phyloP scores from a whole-genome alignment of 2,888 invertebrate genomes.

The Chironomus tentans region DNA sequence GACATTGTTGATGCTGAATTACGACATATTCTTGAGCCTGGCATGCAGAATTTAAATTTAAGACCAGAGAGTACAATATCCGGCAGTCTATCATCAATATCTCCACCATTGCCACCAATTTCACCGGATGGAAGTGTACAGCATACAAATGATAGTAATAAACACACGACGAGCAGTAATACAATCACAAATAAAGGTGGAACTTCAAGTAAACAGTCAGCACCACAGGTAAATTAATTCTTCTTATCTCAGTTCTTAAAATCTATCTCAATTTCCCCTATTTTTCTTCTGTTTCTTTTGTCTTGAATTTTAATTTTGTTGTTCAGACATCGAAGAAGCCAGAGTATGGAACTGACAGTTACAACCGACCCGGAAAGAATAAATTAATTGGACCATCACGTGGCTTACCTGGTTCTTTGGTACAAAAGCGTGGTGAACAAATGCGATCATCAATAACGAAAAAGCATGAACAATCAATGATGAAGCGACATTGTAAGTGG shows the following conservation, averaged over 20 bases:
- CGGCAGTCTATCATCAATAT: constrained; percentile 61
- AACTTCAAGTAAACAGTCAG: constrained; percentile 20
- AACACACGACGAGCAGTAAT: constrained; percentile 15
- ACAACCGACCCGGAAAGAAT: constrained; percentile 40
- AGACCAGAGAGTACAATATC: constrained; percentile 54
- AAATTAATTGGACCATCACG: constrained; percentile 34
- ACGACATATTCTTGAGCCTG: constrained; percentile 65
- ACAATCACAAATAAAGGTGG: constrained; percentile 22
- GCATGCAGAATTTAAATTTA: constrained; percentile 53
- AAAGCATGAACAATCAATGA: constrained; percentile 31
- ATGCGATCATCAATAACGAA: constrained; percentile 29
- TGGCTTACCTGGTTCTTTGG: constrained; percentile 31
- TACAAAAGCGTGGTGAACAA: constrained; percentile 29
- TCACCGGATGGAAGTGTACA: constrained; percentile 52
- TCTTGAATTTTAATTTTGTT: not conserved
- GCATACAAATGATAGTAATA: constrained; percentile 21
- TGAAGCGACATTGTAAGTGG: constrained; percentile 31
- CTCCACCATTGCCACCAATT: constrained; percentile 67
- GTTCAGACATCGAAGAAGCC: constrained; percentile 38
- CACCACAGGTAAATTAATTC: constrained; percentile 16
- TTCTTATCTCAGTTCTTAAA: not conserved
- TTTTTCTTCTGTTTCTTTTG: not conserved
- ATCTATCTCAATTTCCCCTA: not conserved
- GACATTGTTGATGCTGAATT: constrained; percentile 72
- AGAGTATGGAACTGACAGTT: constrained; percentile 46